Base-by-base conservation (phyloP, 2,888 invertebrate genomes). In the Leptopilina drosophilae region DNA sequence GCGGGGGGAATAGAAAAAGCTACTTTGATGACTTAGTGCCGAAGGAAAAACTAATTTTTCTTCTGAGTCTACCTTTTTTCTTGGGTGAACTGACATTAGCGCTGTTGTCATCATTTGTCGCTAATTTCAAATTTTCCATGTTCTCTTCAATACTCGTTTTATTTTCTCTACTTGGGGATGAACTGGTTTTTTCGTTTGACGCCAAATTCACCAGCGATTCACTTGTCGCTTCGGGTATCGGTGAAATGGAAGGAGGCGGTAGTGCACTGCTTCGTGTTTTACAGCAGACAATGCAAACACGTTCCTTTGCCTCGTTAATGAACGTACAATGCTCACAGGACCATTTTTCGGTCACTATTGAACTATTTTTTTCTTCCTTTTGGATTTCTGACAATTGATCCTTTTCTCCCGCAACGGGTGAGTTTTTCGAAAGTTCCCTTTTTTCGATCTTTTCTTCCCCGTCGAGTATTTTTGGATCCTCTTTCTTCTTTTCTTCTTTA, bases 261-360 rank as follows among this genome's bases (percentile, higher is more conserved):
- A 92, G 79, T 6, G 89, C 91, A 78, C 90, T 88, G 82, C 87
- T 89, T 56, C 88, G 90, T 0, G 98, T 98, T 89, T 97, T 97
- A 88, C 97, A 98, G 89, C 98, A 98, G 76, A 98, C 95, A 14
- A 94, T 93, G 89, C 98, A 98, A 62, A 98, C 96, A 85, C 95
- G 95, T 0, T 95, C 94, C 26, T 95, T 96, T 0, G 96, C 93
- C 81, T 96, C 95, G 89, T 98, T 98, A 4, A 97, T 95, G 89
- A 95, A 97, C 0, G 98, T 98, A 89, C 98, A 98, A 88, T 97
- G 97, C 88, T 97, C 96, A 90, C 98, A 98, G 83, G 96, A 95
- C 98, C 98, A 98, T 78, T 94, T 93, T 14, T 94, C 87, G 0
- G 83, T 78, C 20, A 80, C 42, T 6, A 5, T 42, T 42, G 42